A percentile compares a stretch with the other conserved stretches of the same genome.
phyloP scores from a whole-genome alignment of 2,113 vertebrate genomes.

The Coryphaenoides rupestris region DNA sequence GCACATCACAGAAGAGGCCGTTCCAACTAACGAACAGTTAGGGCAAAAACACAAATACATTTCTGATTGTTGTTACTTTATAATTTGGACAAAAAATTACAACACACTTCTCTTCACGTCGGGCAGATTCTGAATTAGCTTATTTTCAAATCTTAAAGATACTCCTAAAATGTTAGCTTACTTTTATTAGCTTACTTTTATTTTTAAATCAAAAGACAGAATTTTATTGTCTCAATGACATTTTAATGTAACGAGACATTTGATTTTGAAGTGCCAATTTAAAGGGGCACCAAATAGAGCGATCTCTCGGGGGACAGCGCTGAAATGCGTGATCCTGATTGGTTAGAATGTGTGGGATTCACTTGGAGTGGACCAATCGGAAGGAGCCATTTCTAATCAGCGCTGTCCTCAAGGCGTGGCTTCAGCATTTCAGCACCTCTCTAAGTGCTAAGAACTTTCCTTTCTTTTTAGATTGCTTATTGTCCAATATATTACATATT shows the following conservation, averaged over 20 bases:
- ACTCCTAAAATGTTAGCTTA: constrained; percentile 45
- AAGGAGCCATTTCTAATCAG: no score
- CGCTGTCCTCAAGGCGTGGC: no score
- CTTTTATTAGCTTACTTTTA: no score
- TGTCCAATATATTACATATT: no score
- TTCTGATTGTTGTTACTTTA: constrained; percentile 57
- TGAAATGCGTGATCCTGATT: no score
- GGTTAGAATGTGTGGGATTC: no score
- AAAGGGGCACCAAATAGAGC: constrained; percentile 29
- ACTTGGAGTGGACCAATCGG: no score
- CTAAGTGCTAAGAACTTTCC: no score
- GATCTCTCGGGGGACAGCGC: no score
- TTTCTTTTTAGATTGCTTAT: no score
- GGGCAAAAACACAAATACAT: constrained; percentile 60
- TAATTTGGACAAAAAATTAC: constrained; percentile 44
- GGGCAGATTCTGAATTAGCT: constrained; percentile 58
- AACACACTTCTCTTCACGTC: constrained; percentile 49
- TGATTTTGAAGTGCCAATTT: constrained; percentile 55
- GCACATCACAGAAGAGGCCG: constrained; percentile 57
- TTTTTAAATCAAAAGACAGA: no score
- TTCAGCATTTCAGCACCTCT: no score
- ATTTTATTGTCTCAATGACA: neutral
- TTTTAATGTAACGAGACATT: constrained; percentile 2
- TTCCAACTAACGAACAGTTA: constrained; percentile 66
- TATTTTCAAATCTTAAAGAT: constrained; percentile 62